These are phyloP conservation scores for Charaxes varanes DNA, from an alignment of 1,140 invertebrate genomes.

Conservation along the genomic window DNA sequence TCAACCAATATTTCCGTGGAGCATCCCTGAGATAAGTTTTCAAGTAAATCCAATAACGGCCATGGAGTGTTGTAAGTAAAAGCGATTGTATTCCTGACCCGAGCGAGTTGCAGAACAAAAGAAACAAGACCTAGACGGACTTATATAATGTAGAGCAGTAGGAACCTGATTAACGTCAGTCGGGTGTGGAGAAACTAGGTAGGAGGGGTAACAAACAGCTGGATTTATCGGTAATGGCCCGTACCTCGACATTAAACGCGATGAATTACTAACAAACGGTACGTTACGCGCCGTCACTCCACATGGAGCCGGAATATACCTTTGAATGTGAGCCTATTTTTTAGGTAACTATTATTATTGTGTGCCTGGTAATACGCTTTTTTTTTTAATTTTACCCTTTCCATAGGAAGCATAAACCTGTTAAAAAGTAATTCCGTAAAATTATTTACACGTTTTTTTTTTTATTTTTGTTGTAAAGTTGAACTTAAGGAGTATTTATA, in stretches of 20 bases:
- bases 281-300: no score
- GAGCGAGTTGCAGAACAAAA: conserved; percentile 40
- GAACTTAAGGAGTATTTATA: no score
- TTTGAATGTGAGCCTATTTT: no score
- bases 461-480: no score
- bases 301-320: no score
- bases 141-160: conserved; percentile 51
- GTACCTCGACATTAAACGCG: conserved; percentile 47
- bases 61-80: conserved; percentile 35
- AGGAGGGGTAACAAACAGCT: conserved; percentile 49
- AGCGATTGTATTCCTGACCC: conserved; percentile 41
- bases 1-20: conserved; percentile 18
- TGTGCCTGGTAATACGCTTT: no score
- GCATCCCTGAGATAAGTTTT: conserved; percentile 30
- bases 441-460: no score
- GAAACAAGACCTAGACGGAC: conserved; percentile 34
- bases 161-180: conserved; percentile 64
- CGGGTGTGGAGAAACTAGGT: conserved; percentile 38
- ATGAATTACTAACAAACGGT: conserved; percentile 48
- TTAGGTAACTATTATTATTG: no score
- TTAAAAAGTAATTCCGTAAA: no score
- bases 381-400: no score
- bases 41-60: conserved; percentile 44
- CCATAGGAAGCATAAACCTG: no score
- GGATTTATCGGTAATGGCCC: conserved; percentile 65